Percentiles rank a stretch among this genome's conserved stretches.
phyloP scores from a whole-genome alignment of 2,888 invertebrate genomes.

The Cephus spinipes region DNA sequence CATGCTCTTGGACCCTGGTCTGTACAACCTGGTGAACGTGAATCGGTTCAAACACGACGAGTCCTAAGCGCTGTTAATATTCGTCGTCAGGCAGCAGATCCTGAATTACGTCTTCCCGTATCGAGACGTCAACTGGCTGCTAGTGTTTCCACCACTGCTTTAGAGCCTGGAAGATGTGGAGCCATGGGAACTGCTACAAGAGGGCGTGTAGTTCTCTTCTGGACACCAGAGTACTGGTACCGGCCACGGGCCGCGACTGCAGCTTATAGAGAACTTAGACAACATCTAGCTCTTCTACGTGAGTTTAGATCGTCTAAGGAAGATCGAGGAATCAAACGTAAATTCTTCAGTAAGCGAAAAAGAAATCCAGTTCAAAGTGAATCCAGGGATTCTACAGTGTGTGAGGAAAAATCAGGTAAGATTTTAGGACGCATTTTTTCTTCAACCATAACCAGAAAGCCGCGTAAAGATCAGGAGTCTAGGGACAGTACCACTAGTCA shows the following conservation, averaged over 20 bases:
- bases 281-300: conserved; percentile 53
- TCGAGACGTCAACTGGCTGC: conserved; percentile 66
- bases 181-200: conserved; percentile 32
- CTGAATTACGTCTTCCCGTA: conserved; percentile 65
- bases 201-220: conserved; percentile 67
- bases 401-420: conserved; percentile 35
- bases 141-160: conserved; percentile 66
- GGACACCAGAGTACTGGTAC: conserved; percentile 72
- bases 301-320: conserved; percentile 35
- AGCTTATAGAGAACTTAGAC: conserved; percentile 64
- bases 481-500: conserved; percentile 34
- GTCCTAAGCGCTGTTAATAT: conserved; percentile 66
- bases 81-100: conserved; percentile 59
- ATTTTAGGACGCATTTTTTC: conserved; percentile 48
- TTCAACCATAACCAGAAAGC: conserved; percentile 27
- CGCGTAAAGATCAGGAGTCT: neutral
- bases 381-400: conserved; percentile 6
- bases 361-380: conserved; percentile 15
- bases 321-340: conserved; percentile 19
- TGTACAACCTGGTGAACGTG: conserved; percentile 65
- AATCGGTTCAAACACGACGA: conserved; percentile 64
- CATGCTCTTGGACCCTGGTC: conserved; percentile 69
- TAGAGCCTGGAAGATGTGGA: conserved; percentile 42
- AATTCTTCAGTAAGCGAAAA: conserved; percentile 38
- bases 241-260: conserved; percentile 66